These are phyloP conservation scores for Eucidaris tribuloides DNA, from an alignment of 35 echinoderm and acorn worm species.

Conservation along the genomic window DNA sequence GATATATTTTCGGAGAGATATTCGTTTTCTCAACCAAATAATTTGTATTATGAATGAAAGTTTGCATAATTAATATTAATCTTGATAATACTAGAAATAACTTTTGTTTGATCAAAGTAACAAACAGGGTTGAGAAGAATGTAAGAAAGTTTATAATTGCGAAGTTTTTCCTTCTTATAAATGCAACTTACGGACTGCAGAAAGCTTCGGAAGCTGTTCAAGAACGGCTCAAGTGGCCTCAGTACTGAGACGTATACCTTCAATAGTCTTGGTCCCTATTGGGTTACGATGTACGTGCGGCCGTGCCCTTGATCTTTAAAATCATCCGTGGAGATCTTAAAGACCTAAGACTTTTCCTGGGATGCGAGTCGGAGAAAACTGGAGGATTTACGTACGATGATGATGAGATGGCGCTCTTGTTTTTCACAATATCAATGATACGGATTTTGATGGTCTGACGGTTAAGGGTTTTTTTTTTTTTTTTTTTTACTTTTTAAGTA, in stretches of 20 bases:
- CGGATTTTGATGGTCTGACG: conserved; percentile 23
- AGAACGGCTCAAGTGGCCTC: conserved; percentile 4
- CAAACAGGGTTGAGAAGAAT: background rate
- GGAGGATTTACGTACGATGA: conserved; percentile 50
- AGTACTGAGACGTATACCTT: conserved; percentile 19
- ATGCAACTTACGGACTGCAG: background rate
- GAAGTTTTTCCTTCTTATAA: background rate
- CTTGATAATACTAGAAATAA: too few relatives aligned
- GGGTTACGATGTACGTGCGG: conserved; percentile 78
- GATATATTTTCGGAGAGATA: too few relatives aligned
- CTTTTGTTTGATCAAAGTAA: background rate
- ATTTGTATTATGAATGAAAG: too few relatives aligned
- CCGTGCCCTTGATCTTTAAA: conserved; percentile 66
- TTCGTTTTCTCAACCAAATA: too few relatives aligned
- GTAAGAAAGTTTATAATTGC: background rate
- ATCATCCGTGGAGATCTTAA: background rate
- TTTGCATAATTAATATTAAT: too few relatives aligned
- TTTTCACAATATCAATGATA: conserved; percentile 25
- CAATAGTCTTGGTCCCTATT: conserved; percentile 50
- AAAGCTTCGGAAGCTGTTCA: background rate
- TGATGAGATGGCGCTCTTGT: conserved; percentile 36
- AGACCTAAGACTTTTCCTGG: conserved; percentile 24
- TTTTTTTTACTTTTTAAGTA: too few relatives aligned
- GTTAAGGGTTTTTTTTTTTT: too few relatives aligned
- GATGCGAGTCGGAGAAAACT: conserved; percentile 9